phyloP scores from a whole-genome alignment of 2,797 vertebrate genomes.

The Hoplostethus atlanticus region DNA sequence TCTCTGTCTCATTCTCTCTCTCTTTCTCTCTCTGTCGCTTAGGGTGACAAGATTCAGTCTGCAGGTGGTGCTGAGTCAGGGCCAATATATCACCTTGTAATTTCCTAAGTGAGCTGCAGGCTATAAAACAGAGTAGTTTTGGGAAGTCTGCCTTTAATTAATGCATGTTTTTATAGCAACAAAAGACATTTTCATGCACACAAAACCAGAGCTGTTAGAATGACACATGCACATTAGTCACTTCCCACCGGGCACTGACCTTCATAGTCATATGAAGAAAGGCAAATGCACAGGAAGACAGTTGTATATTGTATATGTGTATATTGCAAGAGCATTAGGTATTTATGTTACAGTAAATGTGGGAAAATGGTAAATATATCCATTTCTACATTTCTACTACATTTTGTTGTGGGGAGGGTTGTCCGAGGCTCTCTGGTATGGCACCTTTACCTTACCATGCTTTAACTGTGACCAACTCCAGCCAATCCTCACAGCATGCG shows the following conservation, averaged over 20 bases:
- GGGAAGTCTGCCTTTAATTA: conserved; percentile 9
- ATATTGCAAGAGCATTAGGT: too few species aligned
- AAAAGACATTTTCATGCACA: conserved; percentile 3
- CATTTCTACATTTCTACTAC: too few species aligned
- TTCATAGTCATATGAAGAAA: neutral
- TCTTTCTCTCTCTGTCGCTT: neutral
- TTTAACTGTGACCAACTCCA: conserved; percentile 45
- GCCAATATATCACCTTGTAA: conserved; percentile 19
- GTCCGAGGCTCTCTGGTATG: conserved; percentile 34
- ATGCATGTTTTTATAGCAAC: neutral
- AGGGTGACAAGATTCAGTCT: neutral
- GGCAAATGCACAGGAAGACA: too few species aligned
- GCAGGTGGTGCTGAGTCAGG: conserved; percentile 25
- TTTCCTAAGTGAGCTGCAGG: conserved; percentile 17
- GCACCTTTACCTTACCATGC: conserved; percentile 46
- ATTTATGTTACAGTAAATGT: too few species aligned
- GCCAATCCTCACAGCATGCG: conserved; percentile 61
- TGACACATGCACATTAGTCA: conserved; percentile 1
- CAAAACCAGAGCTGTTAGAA: conserved; percentile 1
- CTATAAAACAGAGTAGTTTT: conserved; percentile 14
- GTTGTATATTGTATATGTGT: too few species aligned
- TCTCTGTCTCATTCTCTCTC: conserved; percentile 1
- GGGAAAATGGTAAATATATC: too few species aligned
- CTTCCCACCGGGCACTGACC: conserved; percentile 20
- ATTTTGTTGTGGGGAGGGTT: neutral